phyloP scores from a whole-genome alignment of 2,888 invertebrate genomes.

The Trisateles emortualis region DNA sequence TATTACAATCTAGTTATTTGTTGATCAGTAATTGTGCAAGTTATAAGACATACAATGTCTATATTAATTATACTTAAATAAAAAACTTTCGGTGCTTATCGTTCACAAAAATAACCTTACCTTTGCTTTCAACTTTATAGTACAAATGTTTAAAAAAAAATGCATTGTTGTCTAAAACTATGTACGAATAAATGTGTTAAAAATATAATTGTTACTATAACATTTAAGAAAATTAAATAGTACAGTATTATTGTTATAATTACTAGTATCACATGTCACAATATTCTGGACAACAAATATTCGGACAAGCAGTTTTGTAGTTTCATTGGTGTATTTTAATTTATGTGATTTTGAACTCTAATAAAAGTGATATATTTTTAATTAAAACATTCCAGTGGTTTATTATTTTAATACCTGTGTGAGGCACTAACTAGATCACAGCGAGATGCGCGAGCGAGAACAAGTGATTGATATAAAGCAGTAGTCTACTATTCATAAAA shows the following conservation, averaged over 20 bases:
- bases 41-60: slow-evolving; percentile 27
- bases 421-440: too few relatives aligned
- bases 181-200: slow-evolving; percentile 35
- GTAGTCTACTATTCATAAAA: too few relatives aligned
- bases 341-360: slow-evolving; percentile 62
- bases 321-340: slow-evolving; percentile 40
- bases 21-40: not conserved
- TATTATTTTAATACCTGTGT: not conserved
- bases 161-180: slow-evolving; percentile 34
- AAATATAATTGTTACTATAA: slow-evolving; percentile 34
- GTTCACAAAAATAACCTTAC: slow-evolving; percentile 12
- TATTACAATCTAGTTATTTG: not conserved
- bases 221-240: slow-evolving; percentile 31
- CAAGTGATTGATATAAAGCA: too few relatives aligned
- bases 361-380: slow-evolving; percentile 82
- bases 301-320: slow-evolving; percentile 34
- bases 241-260: slow-evolving; percentile 49
- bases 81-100: slow-evolving; percentile 33
- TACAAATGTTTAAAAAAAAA: slow-evolving; percentile 38
- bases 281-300: slow-evolving; percentile 41
- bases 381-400: slow-evolving; percentile 14
- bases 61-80: not conserved
- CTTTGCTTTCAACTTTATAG: slow-evolving; percentile 32
- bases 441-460: too few relatives aligned
- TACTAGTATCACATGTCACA: slow-evolving; percentile 22